Evolutionary conservation across 2,888 invertebrate genomes (phyloP), one percentile per base, ranked within the genome.

Genomic region (Buathra laborator): DNA sequence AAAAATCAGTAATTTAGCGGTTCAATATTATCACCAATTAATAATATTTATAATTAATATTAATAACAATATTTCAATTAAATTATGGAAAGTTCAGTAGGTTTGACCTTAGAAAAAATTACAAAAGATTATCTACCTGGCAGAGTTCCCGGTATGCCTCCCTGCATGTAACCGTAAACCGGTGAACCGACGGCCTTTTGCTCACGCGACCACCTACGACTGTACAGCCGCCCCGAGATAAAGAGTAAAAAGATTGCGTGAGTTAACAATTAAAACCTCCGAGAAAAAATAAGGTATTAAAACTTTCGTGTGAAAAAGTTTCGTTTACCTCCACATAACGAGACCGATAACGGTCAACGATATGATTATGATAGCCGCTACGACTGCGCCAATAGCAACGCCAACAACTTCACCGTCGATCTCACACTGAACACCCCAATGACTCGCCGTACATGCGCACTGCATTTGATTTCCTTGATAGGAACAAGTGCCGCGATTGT

Each of bases 361-460:
- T 86, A 98, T 98, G 87, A 98, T 98, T 56, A 98, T 96, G 1
- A 98, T 96, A 1, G 98, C 98, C 0, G 97, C 97, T 0, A 98
- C 96, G 0, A 98, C 98, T 0, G 98, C 98, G 16, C 98, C 98
- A 76, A 98, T 97, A 0, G 98, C 98, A 32, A 98, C 98, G 0
- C 97, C 98, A 24, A 98, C 94, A 70, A 98, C 98, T 94, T 98
- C 98, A 0, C 98, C 98, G 93, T 98, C 98, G 75, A 98, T 96
- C 93, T 98, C 98, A 90, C 98, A 98, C 87, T 97, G 96, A 0
- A 96, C 96, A 0, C 98, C 98, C 93, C 98, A 98, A 94, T 97
- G 98, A 86, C 97, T 97, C 0, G 97, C 97, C n/a, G 96, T 95
- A 90, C 98, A 98, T 97, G 96, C 95, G 96, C 97, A 98, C 59